Evolutionary conservation across 2,888 invertebrate genomes (phyloP), one percentile per base, ranked within the genome.

Genomic region (Tipula helvola): DNA sequence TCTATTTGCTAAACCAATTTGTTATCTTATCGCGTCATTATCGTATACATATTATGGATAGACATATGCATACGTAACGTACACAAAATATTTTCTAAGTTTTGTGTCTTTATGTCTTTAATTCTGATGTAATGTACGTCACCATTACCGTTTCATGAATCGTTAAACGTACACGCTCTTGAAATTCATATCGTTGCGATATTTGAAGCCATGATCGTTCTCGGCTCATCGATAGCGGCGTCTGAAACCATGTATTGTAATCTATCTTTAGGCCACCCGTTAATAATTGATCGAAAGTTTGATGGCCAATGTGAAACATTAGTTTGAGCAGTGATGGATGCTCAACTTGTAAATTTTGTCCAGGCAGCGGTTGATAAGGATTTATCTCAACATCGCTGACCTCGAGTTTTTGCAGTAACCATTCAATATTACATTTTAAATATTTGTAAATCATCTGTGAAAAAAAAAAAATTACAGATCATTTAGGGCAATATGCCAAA

Each of bases 281-380:
- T 83, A 93, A 88, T 41, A 92, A 96, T 93, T 96, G 95, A 91
- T 97, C 96, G 90, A 96, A 96, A 0, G 94, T 94, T 18, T 93
- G 92, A 87, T 94, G 92, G 12, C 96, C 96, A 87, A 96, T 96
- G 89, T 95, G 95, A 89, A 96, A 97, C 96, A 96, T 96, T 7
- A 94, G 94, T 89, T 95, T 94, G 0, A 96, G 91, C 12, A 96
- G 91, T 0, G 94, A 93, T 0, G 93, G 92, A 71, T 90, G 89
- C 13, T 89, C 89, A 88, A 91, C 90, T 85, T 89, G 89, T 3
- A 91, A 90, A 86, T 90, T 91, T 88, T 92, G 91, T 0, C 91
- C 91, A 71, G 91, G 90, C 88, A 89, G 92, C 87, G 88, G 91
- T 86, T 90, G 90, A 87, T 89, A 89, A 5, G 90, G 90, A 88